phyloP scores from a whole-genome alignment of 2,113 vertebrate genomes.

The Brachypodius melanocephalos region DNA sequence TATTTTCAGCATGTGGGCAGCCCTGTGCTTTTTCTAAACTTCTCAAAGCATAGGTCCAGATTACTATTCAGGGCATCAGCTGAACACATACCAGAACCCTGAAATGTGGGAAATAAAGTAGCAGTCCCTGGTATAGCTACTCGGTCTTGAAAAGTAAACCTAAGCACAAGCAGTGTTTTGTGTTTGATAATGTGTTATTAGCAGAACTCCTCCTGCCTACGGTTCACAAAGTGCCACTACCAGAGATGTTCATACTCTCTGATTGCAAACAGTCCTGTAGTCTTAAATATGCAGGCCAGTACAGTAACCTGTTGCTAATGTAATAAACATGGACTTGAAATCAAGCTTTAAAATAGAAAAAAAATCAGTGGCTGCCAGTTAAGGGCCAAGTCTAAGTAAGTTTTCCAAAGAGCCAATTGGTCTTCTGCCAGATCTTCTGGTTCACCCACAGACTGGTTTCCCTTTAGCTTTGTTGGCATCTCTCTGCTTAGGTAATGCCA shows the following conservation, averaged over 20 bases:
- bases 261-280: not conserved
- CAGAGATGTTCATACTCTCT: not conserved
- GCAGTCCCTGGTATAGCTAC: not conserved
- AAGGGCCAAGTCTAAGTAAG: not conserved
- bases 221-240: not conserved
- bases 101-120: not conserved
- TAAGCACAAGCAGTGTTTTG: not conserved
- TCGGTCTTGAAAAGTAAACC: not conserved
- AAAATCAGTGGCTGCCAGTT: not conserved
- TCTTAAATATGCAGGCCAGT: not conserved
- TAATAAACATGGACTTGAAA: not conserved
- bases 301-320: not conserved
- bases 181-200: not conserved
- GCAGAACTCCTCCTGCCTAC: not conserved
- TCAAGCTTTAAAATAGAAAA: slow-evolving; percentile 21
- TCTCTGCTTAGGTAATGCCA: not conserved
- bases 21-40: not conserved
- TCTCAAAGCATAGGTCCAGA: not conserved
- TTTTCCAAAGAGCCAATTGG: not conserved
- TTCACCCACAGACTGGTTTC: not conserved
- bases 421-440: slow-evolving; percentile 5
- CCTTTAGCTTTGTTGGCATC: not conserved
- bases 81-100: not conserved
- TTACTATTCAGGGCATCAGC: not conserved
- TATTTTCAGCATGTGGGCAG: not conserved